A percentile compares a stretch with the other conserved stretches of the same genome.
Evolutionary conservation across 2,888 invertebrate genomes (phyloP).

Genomic region (Drepanosiphum platanoidis): DNA sequence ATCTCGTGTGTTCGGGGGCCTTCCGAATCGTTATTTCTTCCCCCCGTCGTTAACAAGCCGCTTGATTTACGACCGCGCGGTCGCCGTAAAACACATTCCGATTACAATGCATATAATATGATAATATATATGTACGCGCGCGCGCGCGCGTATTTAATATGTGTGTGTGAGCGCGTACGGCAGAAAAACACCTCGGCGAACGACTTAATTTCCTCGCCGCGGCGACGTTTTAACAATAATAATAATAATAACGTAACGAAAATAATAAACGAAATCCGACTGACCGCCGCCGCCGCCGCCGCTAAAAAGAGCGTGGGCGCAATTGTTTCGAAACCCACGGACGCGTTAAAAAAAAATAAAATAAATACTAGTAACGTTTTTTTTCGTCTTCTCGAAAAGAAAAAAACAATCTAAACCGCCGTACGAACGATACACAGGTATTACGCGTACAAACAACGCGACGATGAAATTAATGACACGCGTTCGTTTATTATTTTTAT

Average conservation of each 20-base stretch:
- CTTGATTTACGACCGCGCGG: conserved; percentile 47
- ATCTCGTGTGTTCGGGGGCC: neutral
- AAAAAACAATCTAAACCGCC: conserved; percentile 13
- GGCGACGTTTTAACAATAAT: conserved; percentile 8
- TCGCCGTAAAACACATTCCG: conserved; percentile 52
- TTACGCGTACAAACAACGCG: neutral
- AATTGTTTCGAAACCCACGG: conserved; percentile 48
- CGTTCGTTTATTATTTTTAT: conserved; percentile 7
- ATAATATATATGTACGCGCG: neutral
- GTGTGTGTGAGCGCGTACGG: no score
- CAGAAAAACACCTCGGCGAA: neutral
- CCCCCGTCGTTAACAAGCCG: conserved; percentile 58
- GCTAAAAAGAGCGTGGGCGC: conserved; percentile 33
- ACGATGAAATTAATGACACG: conserved; percentile 7
- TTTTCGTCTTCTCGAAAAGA: neutral
- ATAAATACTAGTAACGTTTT: neutral
- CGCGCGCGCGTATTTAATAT: no score
- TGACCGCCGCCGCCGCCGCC: neutral
- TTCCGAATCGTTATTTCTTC: conserved; percentile 53
- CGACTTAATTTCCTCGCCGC: conserved; percentile 35
- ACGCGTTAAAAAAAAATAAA: neutral
- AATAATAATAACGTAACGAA: conserved; percentile 6
- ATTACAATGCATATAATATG: conserved; percentile 28
- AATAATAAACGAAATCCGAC: neutral
- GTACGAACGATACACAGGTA: neutral